Evolutionary conservation across 2,888 invertebrate genomes (phyloP).

Genomic region (Polydrusus cervinus): DNA sequence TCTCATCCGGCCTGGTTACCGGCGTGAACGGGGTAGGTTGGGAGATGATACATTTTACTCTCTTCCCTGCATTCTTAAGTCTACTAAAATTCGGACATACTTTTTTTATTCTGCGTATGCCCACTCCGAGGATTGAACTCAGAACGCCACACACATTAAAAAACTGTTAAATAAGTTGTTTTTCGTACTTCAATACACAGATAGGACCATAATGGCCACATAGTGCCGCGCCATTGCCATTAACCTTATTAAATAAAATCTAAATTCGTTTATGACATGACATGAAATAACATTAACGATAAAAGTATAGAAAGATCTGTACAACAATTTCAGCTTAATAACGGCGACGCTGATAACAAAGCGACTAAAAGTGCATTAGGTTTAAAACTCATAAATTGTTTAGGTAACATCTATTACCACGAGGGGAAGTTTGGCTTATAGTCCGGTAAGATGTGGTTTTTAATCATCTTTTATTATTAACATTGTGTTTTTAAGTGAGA

Average conservation of each 20-base stretch:
- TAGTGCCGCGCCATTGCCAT: conserved; percentile 14
- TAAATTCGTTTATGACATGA: background rate
- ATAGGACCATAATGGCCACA: background rate
- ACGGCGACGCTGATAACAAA: conserved; percentile 29
- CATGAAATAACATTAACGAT: conserved; percentile 30
- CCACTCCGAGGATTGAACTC: too few relatives aligned
- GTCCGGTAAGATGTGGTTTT: too few relatives aligned
- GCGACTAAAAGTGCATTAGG: conserved; percentile 40
- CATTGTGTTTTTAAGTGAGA: too few relatives aligned
- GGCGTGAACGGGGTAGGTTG: too few relatives aligned
- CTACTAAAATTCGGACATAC: too few relatives aligned
- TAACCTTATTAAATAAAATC: conserved; percentile 34
- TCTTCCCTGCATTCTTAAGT: too few relatives aligned
- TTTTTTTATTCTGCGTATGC: too few relatives aligned
- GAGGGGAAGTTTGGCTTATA: conserved; percentile 7
- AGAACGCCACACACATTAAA: too few relatives aligned
- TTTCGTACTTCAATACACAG: background rate
- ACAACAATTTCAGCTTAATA: conserved; percentile 24
- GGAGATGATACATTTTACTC: too few relatives aligned
- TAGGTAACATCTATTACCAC: conserved; percentile 19
- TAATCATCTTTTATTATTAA: too few relatives aligned
- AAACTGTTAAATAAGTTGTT: background rate
- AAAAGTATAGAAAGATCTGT: conserved; percentile 22
- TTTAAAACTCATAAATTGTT: conserved; percentile 36
- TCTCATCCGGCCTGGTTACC: too few relatives aligned